These are phyloP conservation scores for Meta bourneti DNA, from an alignment of 2,888 invertebrate genomes.

Conservation along the genomic window DNA sequence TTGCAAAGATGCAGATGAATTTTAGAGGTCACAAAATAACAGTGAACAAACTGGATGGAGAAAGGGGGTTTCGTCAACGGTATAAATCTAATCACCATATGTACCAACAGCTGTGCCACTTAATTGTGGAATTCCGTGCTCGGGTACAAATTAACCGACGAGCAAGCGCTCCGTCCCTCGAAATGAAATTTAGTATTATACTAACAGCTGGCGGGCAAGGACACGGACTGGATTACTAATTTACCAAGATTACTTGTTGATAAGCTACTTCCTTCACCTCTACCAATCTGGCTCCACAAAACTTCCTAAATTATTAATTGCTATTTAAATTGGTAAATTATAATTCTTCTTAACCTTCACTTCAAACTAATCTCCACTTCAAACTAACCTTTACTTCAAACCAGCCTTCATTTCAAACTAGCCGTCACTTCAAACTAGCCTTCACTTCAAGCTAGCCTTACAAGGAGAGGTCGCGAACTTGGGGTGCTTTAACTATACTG, in stretches of 20 bases:
- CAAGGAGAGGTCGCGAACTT: too few relatives aligned
- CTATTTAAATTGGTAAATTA: too few relatives aligned
- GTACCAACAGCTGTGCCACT: constrained; percentile 29
- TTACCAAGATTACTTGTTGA: neutral
- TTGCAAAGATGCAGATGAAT: constrained; percentile 21
- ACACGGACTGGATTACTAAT: neutral
- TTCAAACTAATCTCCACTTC: too few relatives aligned
- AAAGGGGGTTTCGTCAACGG: constrained; percentile 12
- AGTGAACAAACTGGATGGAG: neutral
- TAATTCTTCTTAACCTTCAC: too few relatives aligned
- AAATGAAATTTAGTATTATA: neutral
- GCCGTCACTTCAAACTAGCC: too few relatives aligned
- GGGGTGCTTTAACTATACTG: too few relatives aligned
- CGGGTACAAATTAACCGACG: neutral
- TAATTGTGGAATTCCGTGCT: constrained; percentile 19
- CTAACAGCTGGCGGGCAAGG: neutral
- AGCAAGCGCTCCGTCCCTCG: neutral
- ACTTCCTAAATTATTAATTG: neutral
- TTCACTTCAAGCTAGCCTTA: too few relatives aligned
- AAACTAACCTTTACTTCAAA: too few relatives aligned
- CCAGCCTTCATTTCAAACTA: too few relatives aligned
- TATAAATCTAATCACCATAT: neutral
- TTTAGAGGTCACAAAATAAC: constrained; percentile 1
- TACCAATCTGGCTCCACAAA: neutral
- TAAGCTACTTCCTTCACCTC: neutral